Evolutionary conservation across 1,140 invertebrate genomes (phyloP).

Genomic region (Matsumurasca onukii): DNA sequence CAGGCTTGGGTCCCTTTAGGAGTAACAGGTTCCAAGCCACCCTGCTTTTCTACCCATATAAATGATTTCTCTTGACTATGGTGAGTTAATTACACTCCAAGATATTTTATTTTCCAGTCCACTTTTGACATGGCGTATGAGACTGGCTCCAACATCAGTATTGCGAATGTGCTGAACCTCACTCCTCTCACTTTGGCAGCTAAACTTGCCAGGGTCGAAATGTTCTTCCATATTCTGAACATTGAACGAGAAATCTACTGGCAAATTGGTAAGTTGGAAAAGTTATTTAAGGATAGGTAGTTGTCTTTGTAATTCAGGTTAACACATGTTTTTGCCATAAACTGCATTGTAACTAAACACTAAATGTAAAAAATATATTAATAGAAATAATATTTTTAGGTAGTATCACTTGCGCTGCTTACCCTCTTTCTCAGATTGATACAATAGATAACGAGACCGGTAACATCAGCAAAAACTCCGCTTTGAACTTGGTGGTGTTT

Average conservation of each 20-base stretch:
- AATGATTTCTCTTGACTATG: too few species aligned
- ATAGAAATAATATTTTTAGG: too few species aligned
- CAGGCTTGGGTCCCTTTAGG: too few species aligned
- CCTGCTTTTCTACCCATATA: too few species aligned
- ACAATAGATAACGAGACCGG: conserved; percentile 92
- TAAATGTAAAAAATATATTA: not conserved
- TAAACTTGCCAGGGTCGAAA: conserved; percentile 88
- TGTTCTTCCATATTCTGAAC: conserved; percentile 95
- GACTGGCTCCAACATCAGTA: conserved; percentile 79
- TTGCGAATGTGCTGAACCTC: conserved; percentile 84
- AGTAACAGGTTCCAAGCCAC: too few species aligned
- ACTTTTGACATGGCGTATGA: conserved; percentile 96
- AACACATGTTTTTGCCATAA: not conserved
- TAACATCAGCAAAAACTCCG: conserved; percentile 90
- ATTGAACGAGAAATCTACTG: conserved; percentile 94
- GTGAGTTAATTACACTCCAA: not conserved
- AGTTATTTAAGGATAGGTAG: not conserved
- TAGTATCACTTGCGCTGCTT: conserved; percentile 94
- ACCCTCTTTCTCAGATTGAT: conserved; percentile 94
- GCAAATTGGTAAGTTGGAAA: conserved; percentile 73
- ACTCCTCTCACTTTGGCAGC: conserved; percentile 93
- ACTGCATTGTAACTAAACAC: not conserved
- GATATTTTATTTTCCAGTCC: conserved; percentile 57
- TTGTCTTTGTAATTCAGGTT: not conserved
- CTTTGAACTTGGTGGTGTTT: conserved; percentile 97